Evolutionary conservation across 2,113 vertebrate species (phyloP).

Genomic region (Etheostoma cragini): DNA sequence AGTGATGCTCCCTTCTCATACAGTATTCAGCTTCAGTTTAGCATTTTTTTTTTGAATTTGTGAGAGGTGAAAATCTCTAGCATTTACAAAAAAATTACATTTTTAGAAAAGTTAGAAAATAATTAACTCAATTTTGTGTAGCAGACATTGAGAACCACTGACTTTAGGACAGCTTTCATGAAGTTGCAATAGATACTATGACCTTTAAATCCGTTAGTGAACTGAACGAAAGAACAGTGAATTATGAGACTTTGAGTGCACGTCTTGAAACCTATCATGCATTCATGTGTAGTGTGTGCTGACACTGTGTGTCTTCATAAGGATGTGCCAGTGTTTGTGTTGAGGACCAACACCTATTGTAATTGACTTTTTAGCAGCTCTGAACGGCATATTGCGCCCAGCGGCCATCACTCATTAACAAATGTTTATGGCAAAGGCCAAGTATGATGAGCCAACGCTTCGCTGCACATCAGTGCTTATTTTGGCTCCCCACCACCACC

Average conservation of each 20-base stretch:
- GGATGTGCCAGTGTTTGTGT: conserved; percentile 35
- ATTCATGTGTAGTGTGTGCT: conserved; percentile 28
- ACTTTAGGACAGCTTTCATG: neutral
- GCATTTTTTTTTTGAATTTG: no score
- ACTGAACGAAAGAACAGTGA: neutral
- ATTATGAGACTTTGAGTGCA: neutral
- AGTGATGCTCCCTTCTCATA: no score
- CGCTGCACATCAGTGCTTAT: conserved; percentile 56
- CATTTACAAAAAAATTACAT: neutral
- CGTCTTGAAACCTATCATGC: neutral
- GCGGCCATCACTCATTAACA: conserved; percentile 54
- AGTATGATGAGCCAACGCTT: conserved; percentile 61
- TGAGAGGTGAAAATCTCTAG: no score
- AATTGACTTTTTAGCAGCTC: conserved; percentile 31
- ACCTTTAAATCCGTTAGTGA: neutral
- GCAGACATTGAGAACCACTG: neutral
- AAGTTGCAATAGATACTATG: neutral
- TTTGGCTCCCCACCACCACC: conserved; percentile 47
- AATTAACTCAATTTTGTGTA: neutral
- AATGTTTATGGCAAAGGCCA: conserved; percentile 67
- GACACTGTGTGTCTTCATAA: conserved; percentile 26
- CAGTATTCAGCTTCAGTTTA: no score
- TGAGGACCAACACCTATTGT: conserved; percentile 20
- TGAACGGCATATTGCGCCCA: conserved; percentile 49
- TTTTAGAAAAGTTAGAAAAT: neutral